Percentiles rank a stretch among this genome's conserved stretches.
These are phyloP conservation scores for Lasioglossum zephyrum DNA, from an alignment of 2,888 invertebrate genomes.

Conservation along the genomic window DNA sequence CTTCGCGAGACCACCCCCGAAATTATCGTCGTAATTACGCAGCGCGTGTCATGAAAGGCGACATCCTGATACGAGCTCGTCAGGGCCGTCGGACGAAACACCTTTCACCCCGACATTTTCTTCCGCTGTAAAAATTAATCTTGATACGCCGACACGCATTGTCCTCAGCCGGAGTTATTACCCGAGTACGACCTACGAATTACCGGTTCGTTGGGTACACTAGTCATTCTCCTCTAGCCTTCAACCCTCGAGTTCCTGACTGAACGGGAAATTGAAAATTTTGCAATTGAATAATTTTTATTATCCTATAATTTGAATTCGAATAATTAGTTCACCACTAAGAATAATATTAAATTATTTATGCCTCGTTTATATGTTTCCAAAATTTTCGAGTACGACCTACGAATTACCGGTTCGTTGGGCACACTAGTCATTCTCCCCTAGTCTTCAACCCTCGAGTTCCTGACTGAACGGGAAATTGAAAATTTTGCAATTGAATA, in stretches of 20 bases:
- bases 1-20: constrained; percentile 63
- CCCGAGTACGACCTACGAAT: constrained; percentile 3
- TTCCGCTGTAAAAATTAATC: constrained; percentile 29
- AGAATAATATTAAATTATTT: no score
- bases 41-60: constrained; percentile 61
- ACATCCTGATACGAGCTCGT: constrained; percentile 49
- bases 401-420: not conserved
- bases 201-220: not conserved
- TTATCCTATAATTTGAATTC: no score
- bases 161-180: not conserved
- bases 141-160: constrained; percentile 20
- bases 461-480: not conserved
- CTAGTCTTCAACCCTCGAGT: not conserved
- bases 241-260: not conserved
- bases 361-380: no score
- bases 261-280: not conserved
- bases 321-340: not conserved
- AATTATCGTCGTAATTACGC: constrained; percentile 80
- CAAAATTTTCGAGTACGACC: not conserved
- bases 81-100: constrained; percentile 1
- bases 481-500: not conserved
- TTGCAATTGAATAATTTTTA: no score
- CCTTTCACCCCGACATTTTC: not conserved
- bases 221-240: not conserved
- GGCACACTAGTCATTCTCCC: not conserved